Conservation (phyloP, 2,113 vertebrate genomes). For the Quiscalus mexicanus region DNA sequence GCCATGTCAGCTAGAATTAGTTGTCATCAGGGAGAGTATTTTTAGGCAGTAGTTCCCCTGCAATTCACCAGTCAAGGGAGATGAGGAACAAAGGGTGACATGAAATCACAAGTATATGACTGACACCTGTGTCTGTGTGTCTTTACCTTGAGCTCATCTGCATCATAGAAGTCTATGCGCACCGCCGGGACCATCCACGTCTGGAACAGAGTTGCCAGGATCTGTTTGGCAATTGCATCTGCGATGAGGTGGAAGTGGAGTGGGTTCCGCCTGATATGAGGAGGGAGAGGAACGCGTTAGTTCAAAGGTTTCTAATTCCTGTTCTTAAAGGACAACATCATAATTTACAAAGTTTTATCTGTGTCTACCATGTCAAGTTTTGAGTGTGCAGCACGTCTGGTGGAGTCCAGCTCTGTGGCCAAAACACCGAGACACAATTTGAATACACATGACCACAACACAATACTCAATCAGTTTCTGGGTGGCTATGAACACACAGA, state of each 20-base stretch:
- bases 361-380: not conserved
- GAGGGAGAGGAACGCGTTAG: not conserved
- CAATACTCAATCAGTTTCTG: not conserved
- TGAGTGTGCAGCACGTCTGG: fast-evolving
- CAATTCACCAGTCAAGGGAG: not conserved
- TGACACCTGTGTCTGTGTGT: not conserved
- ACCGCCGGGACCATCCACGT: constrained; percentile 99
- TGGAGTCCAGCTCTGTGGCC: not conserved
- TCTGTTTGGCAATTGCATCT: constrained; percentile 94
- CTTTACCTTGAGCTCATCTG: constrained; percentile 94
- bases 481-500: not conserved
- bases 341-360: not conserved
- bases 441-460: not conserved
- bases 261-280: constrained; percentile 86
- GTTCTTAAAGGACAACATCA: not conserved
- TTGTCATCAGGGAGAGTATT: not conserved
- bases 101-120: not conserved
- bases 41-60: not conserved
- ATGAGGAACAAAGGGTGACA: not conserved
- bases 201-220: constrained; percentile 92
- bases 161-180: constrained; percentile 95
- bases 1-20: not conserved
- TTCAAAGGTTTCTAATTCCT: not conserved
- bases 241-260: constrained; percentile 98
- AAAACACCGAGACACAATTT: not conserved